Percentiles rank a stretch among this genome's conserved stretches.
phyloP scores from a whole-genome alignment of 2,113 vertebrate genomes.

The Thamnophis sirtalis region DNA sequence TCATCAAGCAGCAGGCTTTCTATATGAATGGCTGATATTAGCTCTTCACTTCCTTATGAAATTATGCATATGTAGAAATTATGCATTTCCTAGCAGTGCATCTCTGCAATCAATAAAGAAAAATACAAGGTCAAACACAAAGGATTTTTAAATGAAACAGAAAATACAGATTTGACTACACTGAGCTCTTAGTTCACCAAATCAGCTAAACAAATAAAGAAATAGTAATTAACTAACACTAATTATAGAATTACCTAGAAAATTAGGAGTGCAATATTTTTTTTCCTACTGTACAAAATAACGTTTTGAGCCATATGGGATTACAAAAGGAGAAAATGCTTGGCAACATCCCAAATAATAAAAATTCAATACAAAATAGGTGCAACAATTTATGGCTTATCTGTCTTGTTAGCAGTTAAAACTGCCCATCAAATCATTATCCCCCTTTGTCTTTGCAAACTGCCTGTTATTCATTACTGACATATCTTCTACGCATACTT shows the following conservation, averaged over 20 bases:
- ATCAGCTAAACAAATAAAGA: constrained; percentile 25
- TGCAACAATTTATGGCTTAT: not conserved
- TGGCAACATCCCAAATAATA: not conserved
- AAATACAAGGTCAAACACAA: not conserved
- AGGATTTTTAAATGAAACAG: not conserved
- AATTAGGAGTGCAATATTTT: not conserved
- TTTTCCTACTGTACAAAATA: not conserved
- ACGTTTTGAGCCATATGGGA: not conserved
- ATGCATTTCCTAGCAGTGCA: not conserved
- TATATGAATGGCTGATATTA: not conserved
- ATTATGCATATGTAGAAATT: not conserved
- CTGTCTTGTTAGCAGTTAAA: constrained; percentile 6
- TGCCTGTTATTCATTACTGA: not conserved
- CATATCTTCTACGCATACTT: not conserved
- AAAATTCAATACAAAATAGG: not conserved
- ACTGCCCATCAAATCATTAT: not conserved
- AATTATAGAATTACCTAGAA: not conserved
- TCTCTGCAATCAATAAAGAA: not conserved
- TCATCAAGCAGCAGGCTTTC: not conserved
- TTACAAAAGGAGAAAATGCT: not conserved
- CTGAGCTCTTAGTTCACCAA: constrained; percentile 47
- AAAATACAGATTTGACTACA: not conserved
- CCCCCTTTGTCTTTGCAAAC: not conserved
- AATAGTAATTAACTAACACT: constrained; percentile 15
- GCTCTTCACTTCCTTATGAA: not conserved